Evolutionary conservation across 2,888 invertebrate species (phyloP).

Genomic region (Plemyria rubiginata): DNA sequence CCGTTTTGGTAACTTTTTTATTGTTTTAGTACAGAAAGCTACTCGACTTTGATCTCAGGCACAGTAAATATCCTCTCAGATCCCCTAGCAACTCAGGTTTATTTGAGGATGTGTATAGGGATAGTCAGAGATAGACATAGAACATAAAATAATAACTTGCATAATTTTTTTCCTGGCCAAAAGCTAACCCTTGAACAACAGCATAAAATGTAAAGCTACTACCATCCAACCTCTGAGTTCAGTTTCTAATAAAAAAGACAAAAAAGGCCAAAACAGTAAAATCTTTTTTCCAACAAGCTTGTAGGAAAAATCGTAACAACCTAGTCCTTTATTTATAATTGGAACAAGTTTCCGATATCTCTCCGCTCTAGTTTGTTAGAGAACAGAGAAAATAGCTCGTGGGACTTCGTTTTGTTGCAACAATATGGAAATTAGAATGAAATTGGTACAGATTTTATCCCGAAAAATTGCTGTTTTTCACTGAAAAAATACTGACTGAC

Average conservation of each 20-base stretch:
- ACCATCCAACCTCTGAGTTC: too few relatives aligned
- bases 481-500: neutral
- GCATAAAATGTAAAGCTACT: too few relatives aligned
- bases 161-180: too few relatives aligned
- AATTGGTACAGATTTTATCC: neutral
- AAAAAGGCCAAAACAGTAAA: too few relatives aligned
- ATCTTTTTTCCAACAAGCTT: neutral
- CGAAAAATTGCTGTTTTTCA: neutral
- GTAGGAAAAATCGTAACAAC: neutral
- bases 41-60: too few relatives aligned
- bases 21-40: neutral
- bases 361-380: conserved; percentile 20
- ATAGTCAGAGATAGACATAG: too few relatives aligned
- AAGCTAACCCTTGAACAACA: too few relatives aligned
- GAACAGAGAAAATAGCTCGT: conserved; percentile 7
- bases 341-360: conserved; percentile 24
- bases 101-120: too few relatives aligned
- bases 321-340: conserved; percentile 14
- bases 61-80: too few relatives aligned
- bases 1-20: neutral
- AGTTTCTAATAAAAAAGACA: too few relatives aligned
- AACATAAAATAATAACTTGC: too few relatives aligned
- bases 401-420: conserved; percentile 5
- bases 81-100: too few relatives aligned
- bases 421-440: neutral